Conservation (phyloP, 1,140 invertebrate genomes). For the Halesus radiatus region DNA sequence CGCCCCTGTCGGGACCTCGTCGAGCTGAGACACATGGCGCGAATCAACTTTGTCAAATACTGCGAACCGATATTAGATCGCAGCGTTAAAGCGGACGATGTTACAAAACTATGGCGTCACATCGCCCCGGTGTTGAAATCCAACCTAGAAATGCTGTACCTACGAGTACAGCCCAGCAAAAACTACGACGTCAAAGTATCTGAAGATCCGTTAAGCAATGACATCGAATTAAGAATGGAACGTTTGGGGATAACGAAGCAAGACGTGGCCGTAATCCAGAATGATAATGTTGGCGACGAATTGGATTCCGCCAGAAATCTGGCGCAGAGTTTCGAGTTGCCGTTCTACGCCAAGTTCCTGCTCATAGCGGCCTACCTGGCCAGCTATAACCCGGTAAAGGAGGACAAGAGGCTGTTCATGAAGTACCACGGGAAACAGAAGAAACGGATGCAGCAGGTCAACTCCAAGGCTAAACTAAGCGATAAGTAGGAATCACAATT, state of each 20-base stretch:
- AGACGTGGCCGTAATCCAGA: slow-evolving; percentile 57
- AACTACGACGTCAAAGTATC: slow-evolving; percentile 58
- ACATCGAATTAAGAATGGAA: slow-evolving; percentile 60
- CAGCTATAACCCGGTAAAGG: slow-evolving; percentile 89
- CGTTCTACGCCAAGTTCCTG: slow-evolving; percentile 90
- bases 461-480: slow-evolving; percentile 71
- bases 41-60: slow-evolving; percentile 80
- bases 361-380: slow-evolving; percentile 91
- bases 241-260: slow-evolving; percentile 47
- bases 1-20: slow-evolving; percentile 84
- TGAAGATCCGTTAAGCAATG: slow-evolving; percentile 57
- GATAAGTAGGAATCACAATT: slow-evolving; percentile 63
- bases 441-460: slow-evolving; percentile 72
- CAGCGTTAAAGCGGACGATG: slow-evolving; percentile 73
- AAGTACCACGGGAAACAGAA: slow-evolving; percentile 79
- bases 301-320: slow-evolving; percentile 70
- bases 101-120: slow-evolving; percentile 81
- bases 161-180: slow-evolving; percentile 71
- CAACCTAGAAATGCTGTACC: slow-evolving; percentile 83
- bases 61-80: slow-evolving; percentile 79
- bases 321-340: slow-evolving; percentile 84
- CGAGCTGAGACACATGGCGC: slow-evolving; percentile 82
- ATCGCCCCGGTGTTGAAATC: slow-evolving; percentile 81
- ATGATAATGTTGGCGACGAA: slow-evolving; percentile 65
- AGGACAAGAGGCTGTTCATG: slow-evolving; percentile 86